Base-by-base conservation (phyloP, 2,797 vertebrate genomes). In the Coracias cyanogaster region DNA sequence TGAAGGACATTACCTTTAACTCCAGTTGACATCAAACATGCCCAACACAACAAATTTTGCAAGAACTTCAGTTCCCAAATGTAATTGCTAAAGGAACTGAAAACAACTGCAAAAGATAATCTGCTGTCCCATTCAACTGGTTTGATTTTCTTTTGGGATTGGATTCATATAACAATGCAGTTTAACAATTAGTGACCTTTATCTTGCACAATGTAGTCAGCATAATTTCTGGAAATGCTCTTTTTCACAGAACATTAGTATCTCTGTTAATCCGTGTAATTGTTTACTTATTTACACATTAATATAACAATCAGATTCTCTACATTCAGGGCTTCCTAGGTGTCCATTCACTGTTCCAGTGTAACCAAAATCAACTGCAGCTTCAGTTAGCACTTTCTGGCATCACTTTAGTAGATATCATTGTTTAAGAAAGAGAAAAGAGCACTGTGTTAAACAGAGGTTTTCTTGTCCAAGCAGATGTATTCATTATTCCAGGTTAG, bases 271-370 rank as follows among this genome's bases (percentile, higher is more conserved):
- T 89, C 82, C 94, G 69, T 39, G 92, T 65, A 96, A 76, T 43
- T 73, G 26, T 70, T 82, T 94, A 67, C 29, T 95, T 97, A 97
- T 98, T 98, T 97, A 97, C 97, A 98, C 21, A 70, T 95, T 86
- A 94, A 91, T 65, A 21, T 33, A 95, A 74, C 81, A 69, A 94
- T 89, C 66, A 93, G 65, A 83, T 94, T 96, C 91, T 94, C 87
- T 97, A 97, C 94, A 97, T 97, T 96, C 94, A 82, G 86, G 97
- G 90, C 93, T 96, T 96, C 90, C 96, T 82, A 81, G 48, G 79
- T 91, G 54, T 24, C 55, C 49, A 62, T 94, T 92, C 89, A 74
- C 69, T 6, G 6, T 70, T 92, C 62, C 92, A 90, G 51, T 46
- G 14, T 37, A 64, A 95, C 71, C 65, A 85, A 91, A 96, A 85